Evolutionary conservation across 2,797 vertebrate species (phyloP), one percentile per base, ranked within the genome.

Genomic region (Ctenopoma kingsleyae): DNA sequence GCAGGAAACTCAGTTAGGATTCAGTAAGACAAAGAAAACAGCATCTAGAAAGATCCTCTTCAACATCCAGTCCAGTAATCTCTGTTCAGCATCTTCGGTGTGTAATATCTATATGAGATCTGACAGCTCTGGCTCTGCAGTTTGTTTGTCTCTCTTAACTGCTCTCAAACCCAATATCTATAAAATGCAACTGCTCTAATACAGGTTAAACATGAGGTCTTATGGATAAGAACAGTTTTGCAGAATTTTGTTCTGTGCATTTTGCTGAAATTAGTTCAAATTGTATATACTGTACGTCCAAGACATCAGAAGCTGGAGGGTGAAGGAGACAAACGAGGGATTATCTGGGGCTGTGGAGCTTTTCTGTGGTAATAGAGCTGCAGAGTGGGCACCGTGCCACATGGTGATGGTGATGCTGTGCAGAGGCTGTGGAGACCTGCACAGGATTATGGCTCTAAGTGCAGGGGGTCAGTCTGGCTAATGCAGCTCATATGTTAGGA

Each of bases 401-500:
- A 67, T 73, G 63, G 74, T 3, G 2, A 40, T 12, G 41, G 12
- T 23, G 69, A 72, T 69, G 60, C 65, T 51, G 76, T 52, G 60
- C 11, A 7, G 73, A 64, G 74, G 72, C 70, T 60, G 55, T n/a
- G 50, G 73, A 85, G 67, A 83, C 59, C 74, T 20, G 22, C 57
- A 44, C 80, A 36, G 60, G 86, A 90, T 91, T 87, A 88, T 68
- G 44, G 65, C 61, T 44, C n/a, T 35, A 73, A 79, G 70, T 61
- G 76, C 74, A 60, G 60, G 17, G 60, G 81, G 82, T 81, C 72
- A 16, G 79, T 50, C 27, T 8, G 44, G 56, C 75, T 82, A 84
- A 88, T 85, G 86, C 81, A 87, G 84, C 77, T 83, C 81, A 76
- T 87, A 77, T 80, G 80, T 41, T 78, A n/a, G 46, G 41, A 70